Base-by-base conservation (phyloP, 2,888 invertebrate species). In the Caenorhabditis sp. region DNA sequence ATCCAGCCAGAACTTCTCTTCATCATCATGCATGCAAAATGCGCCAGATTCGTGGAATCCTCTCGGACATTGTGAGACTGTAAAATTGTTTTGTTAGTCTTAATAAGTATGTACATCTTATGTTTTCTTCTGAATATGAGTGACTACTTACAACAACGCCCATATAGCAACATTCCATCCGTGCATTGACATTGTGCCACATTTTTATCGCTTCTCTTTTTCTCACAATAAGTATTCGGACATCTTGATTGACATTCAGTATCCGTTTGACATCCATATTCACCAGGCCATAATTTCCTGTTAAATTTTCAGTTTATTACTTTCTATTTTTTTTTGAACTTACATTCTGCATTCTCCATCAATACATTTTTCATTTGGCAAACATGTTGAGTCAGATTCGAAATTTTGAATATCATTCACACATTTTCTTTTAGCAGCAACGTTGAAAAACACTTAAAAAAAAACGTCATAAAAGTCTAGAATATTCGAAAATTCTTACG, bases 281-380 rank as follows among this genome's bases (percentile, higher is more conserved):
- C 86, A 27, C 86, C 86, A 2, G 86, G 86, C 85, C 85, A 86
- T 0, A 85, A 66, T 49, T 84, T 84, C 74, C 85, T 86, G 53
- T 56, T 80, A 76, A 49, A 7, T 12, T 43, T 1, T 17, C 12
- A 43, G 23, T 36, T 36, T 36, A 36, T 36, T 8, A 17, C n/a
- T 17, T 21, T n/a, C 27, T 25, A 23, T 57, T n/a, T 4, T 36
- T 56, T 49, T 26, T 36, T 27, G 4, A 20, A 58, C 81, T 66
- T 56, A 85, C 85, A 78, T 72, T 66, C 77, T 81, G 69, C 87
- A 87, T 63, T 82, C 77, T 57, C 85, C 86, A 59, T 86, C 75
- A 59, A 86, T 80, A 59, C 87, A 87, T 52, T 81, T 85, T 64
- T 87, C 87, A 38, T 83, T 85, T 20, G 87, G 87, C 21, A 86